These are phyloP conservation scores for Mionectes olivaceus DNA, from an alignment of 2,797 vertebrate species.

Conservation along the genomic window DNA sequence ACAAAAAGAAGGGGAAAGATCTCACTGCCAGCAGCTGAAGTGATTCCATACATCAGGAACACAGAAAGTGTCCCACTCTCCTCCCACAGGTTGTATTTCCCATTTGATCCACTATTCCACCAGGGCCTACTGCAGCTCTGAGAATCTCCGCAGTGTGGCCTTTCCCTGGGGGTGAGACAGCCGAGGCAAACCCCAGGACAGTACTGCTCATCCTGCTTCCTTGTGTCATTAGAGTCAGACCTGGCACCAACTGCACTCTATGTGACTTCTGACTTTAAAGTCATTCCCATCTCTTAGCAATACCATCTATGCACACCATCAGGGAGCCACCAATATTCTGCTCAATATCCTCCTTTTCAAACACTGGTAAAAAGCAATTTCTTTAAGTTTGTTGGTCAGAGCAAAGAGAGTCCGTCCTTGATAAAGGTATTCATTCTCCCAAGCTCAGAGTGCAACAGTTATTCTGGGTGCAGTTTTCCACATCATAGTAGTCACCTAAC, in stretches of 20 bases:
- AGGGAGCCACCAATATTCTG: not conserved
- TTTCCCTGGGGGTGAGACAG: accelerated
- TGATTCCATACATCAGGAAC: not conserved
- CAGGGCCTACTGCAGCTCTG: not conserved
- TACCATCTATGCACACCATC: not conserved
- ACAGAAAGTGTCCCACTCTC: accelerated
- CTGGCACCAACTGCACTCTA: not conserved
- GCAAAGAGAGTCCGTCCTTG: not conserved
- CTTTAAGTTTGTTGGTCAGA: not conserved
- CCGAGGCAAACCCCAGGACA: accelerated
- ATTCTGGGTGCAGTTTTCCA: not conserved
- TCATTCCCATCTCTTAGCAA: not conserved
- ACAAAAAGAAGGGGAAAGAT: not conserved
- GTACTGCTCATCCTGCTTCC: too few species aligned
- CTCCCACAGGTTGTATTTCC: not conserved
- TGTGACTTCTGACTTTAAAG: not conserved
- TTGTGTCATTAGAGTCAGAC: not conserved
- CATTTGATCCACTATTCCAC: not conserved
- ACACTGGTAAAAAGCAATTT: not conserved
- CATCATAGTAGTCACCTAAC: not conserved
- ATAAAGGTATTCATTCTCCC: not conserved
- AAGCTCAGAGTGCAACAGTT: not conserved
- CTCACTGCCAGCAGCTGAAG: not conserved
- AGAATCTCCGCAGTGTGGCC: accelerated
- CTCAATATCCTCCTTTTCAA: not conserved